Evolutionary conservation across 2,113 vertebrate species (phyloP), one percentile per base, ranked within the genome.

Genomic region (Perca schrenkii): DNA sequence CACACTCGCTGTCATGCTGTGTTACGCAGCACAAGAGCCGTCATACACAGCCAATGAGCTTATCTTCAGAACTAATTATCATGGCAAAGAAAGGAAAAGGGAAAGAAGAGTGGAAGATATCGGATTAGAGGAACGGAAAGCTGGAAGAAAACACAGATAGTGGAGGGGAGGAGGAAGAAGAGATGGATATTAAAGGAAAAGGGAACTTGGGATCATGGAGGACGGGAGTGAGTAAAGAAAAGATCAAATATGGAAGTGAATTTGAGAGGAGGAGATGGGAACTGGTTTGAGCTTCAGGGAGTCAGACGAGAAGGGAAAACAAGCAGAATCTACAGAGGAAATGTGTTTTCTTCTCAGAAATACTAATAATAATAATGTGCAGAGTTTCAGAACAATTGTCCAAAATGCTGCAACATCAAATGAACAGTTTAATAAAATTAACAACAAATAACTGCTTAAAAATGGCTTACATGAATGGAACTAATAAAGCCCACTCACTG

Each of bases 31-130:
- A 88, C 77, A 80, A 77, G 77, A 63, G 56, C 74, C 17, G n/a
- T 73, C 84, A 77, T 34, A 67, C 80, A 67, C 62, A 53, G 28
- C 66, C 87, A 81, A 77, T 43, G 54, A 76, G 80, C 83, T 88
- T 88, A 90, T 92, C 92, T 66, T 70, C 64, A 89, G 84, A 76
- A 74, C 78, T 92, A 88, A 89, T 94, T 90, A 92, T 87, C 79
- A 13, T 6, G 53, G 71, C 77, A 74, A 40, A 86, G 79, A 85
- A 79, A 82, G 67, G 65, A 72, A 40, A 52, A 21, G 8, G 61
- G 46, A 65, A 28, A 34, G 53, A 79, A 71, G 60, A 66, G 76
- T 21, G 62, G 50, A 61, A 72, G 86, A 80, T 62, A 3, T 31
- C 8, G 74, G 75, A 83, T 82, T 78, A 73, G 74, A 46, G 81